phyloP scores from a whole-genome alignment of 2,797 vertebrate genomes.

The Siniperca scherzeri region DNA sequence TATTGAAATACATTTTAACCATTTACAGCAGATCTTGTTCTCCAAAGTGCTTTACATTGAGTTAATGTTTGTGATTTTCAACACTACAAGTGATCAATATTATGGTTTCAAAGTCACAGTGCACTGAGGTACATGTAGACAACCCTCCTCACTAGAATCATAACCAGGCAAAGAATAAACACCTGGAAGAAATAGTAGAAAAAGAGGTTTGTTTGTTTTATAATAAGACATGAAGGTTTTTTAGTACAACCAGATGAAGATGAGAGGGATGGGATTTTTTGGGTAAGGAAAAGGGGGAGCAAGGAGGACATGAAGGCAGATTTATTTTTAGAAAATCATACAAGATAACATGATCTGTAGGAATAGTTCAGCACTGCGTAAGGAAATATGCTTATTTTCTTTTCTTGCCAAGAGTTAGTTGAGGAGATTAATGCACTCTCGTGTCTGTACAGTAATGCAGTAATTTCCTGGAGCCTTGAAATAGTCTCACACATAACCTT shows the following conservation, averaged over 20 bases:
- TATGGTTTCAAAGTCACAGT: slow-evolving; percentile 1
- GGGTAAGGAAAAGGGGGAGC: neutral
- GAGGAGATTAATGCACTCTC: neutral
- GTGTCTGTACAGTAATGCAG: neutral
- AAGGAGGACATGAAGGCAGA: neutral
- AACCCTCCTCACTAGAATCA: neutral
- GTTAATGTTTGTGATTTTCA: neutral
- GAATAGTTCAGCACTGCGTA: neutral
- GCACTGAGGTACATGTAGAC: neutral
- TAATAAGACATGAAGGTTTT: neutral
- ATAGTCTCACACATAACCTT: no score
- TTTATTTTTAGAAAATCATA: neutral
- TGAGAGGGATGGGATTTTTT: neutral
- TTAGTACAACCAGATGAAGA: neutral
- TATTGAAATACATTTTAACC: neutral
- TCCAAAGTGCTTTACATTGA: neutral
- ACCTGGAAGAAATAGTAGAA: neutral
- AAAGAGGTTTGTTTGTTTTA: neutral
- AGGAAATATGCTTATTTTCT: neutral
- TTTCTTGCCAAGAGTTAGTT: no score
- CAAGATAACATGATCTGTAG: neutral
- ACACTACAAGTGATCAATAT: neutral
- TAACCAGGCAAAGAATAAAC: neutral
- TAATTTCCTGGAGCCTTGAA: no score
- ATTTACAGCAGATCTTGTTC: neutral